Conservation (phyloP, 2,888 invertebrate species). For the Watsonalla cultraria region DNA sequence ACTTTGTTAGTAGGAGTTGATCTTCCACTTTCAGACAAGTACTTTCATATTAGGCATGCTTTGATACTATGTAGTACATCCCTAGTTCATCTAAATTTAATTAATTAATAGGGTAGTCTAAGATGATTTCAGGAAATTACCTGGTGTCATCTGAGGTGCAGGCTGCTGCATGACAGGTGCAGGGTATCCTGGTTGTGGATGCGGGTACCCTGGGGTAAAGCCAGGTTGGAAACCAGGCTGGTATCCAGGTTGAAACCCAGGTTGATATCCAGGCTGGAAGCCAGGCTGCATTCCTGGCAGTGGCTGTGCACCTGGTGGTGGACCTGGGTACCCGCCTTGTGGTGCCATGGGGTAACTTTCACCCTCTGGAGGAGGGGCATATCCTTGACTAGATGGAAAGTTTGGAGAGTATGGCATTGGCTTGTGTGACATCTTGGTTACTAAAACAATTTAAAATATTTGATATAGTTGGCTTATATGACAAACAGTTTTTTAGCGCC, state of each 20-base stretch:
- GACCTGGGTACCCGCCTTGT: constrained; percentile 54
- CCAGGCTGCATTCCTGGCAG: constrained; percentile 62
- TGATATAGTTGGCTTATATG: constrained; percentile 4
- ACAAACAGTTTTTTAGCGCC: neutral
- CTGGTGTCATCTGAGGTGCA: constrained; percentile 42
- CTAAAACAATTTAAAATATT: constrained; percentile 4
- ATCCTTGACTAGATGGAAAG: constrained; percentile 64
- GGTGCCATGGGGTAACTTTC: constrained; percentile 51
- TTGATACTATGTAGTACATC: no score
- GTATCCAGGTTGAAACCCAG: constrained; percentile 51
- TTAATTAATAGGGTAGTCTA: no score
- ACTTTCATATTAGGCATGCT: no score
- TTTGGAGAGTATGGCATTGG: constrained; percentile 65
- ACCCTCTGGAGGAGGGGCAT: constrained; percentile 55
- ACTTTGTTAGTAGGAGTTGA: no score
- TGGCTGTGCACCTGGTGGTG: constrained; percentile 51
- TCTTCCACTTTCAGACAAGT: no score
- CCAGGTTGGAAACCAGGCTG: constrained; percentile 51
- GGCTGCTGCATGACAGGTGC: constrained; percentile 56
- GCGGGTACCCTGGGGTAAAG: constrained; percentile 40
- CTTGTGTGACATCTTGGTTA: constrained; percentile 67
- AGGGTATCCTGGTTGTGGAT: constrained; percentile 37
- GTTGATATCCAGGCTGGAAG: constrained; percentile 56
- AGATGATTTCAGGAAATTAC: constrained; percentile 15
- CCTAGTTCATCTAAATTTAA: no score